A percentile compares a stretch with the other conserved stretches of the same genome.
Evolutionary conservation across 2,888 invertebrate species (phyloP).

Genomic region (Cistogaster globosa): DNA sequence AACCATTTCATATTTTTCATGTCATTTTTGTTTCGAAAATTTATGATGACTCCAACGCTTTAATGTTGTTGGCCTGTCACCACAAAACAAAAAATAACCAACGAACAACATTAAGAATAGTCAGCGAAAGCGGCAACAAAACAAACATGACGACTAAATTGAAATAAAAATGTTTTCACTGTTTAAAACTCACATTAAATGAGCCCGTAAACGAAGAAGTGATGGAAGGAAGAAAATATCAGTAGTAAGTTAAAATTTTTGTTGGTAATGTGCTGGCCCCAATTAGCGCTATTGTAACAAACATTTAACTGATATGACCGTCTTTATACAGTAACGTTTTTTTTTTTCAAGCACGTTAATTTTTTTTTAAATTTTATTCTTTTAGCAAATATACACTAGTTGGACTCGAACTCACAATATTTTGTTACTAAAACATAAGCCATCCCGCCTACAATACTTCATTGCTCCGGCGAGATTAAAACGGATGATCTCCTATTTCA

Average conservation of each 20-base stretch:
- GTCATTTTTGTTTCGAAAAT: slow-evolving; percentile 63
- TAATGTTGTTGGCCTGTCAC: slow-evolving; percentile 66
- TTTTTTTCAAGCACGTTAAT: not conserved
- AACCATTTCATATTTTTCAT: slow-evolving; percentile 66
- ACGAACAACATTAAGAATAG: slow-evolving; percentile 20
- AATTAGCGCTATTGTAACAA: slow-evolving; percentile 48
- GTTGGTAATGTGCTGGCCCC: slow-evolving; percentile 8
- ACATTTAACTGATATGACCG: not conserved
- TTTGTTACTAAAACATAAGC: too few species aligned
- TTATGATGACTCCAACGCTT: slow-evolving; percentile 67
- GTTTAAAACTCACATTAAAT: slow-evolving; percentile 30
- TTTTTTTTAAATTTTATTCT: too few species aligned
- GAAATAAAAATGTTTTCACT: slow-evolving; percentile 52
- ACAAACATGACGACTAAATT: slow-evolving; percentile 46
- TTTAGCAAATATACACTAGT: too few species aligned
- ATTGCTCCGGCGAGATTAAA: too few species aligned
- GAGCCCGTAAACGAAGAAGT: not conserved
- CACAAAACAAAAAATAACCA: slow-evolving; percentile 57
- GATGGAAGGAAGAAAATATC: not conserved
- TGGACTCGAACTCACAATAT: too few species aligned
- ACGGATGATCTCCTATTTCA: too few species aligned
- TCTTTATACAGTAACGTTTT: not conserved
- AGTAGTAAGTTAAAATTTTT: not conserved
- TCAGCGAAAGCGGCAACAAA: slow-evolving; percentile 27
- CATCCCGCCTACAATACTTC: too few species aligned